These are phyloP conservation scores for Euplexia lucipara DNA, from an alignment of 2,888 invertebrate species.

Conservation along the genomic window DNA sequence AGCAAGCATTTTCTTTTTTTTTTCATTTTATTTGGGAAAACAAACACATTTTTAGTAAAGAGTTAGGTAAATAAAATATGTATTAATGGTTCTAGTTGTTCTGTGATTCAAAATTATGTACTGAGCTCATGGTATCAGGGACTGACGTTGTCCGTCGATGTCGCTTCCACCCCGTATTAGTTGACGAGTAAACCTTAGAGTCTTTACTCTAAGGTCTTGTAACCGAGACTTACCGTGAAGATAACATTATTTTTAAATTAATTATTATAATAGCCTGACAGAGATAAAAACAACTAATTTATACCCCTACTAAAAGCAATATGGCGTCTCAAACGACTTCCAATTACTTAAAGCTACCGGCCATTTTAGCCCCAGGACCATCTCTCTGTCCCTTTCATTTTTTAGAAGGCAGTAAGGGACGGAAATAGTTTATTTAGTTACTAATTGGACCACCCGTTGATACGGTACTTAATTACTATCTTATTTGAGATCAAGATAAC, in stretches of 20 bases:
- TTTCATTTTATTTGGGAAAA: no score
- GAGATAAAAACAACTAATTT: constrained; percentile 51
- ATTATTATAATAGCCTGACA: constrained; percentile 11
- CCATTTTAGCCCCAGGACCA: constrained; percentile 41
- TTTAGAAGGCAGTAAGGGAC: constrained; percentile 43
- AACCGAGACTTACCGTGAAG: background rate
- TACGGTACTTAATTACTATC: constrained; percentile 65
- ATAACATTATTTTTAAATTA: constrained; percentile 21
- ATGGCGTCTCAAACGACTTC: constrained; percentile 68
- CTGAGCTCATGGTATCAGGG: no score
- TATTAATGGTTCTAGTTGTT: no score
- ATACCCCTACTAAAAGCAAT: constrained; percentile 57
- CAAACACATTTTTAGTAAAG: no score
- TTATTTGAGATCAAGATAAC: constrained; percentile 57
- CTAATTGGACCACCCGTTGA: constrained; percentile 81
- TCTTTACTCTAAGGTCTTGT: background rate
- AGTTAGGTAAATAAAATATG: no score
- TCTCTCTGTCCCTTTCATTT: constrained; percentile 58
- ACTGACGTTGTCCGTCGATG: no score
- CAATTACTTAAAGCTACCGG: constrained; percentile 74
- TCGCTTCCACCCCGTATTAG: no score
- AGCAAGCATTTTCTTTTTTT: no score
- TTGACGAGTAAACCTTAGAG: background rate
- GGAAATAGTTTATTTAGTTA: constrained; percentile 59
- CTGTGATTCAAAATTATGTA: no score